Percentiles rank a stretch among this genome's conserved stretches.
These are phyloP conservation scores for Drosophila grimshawi DNA, from an alignment of 1,140 invertebrate species.

Conservation along the genomic window DNA sequence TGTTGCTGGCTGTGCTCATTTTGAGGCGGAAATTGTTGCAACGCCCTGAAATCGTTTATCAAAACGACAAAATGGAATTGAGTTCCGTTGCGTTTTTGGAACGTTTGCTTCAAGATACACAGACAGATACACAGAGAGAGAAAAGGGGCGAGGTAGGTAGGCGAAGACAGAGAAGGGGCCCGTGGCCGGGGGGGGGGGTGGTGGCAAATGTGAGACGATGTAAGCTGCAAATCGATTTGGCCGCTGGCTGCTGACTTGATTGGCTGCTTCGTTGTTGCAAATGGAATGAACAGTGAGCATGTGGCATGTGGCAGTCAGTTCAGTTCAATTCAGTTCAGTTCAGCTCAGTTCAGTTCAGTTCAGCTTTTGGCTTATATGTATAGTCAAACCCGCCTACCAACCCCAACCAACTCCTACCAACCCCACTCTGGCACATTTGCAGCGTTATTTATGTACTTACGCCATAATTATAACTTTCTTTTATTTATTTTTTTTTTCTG, in stretches of 20 bases:
- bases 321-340: neutral
- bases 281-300: conserved; percentile 6
- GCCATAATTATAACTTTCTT: conserved; percentile 78
- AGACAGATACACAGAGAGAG: neutral
- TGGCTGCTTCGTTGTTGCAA: conserved; percentile 43
- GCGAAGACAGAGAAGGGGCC: no score
- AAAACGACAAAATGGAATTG: conserved; percentile 83
- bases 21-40: conserved; percentile 83
- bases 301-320: conserved; percentile 23
- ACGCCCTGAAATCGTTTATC: conserved; percentile 83
- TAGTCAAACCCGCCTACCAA: no score
- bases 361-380: no score
- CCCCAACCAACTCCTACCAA: neutral
- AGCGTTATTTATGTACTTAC: conserved; percentile 75
- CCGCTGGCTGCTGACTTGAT: conserved; percentile 68
- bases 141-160: neutral
- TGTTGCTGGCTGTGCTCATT: conserved; percentile 55
- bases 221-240: conserved; percentile 80
- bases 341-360: neutral
- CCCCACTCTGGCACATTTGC: conserved; percentile 44
- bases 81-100: conserved; percentile 66
- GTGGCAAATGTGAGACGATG: conserved; percentile 27
- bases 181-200: neutral
- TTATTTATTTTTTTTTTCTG: neutral
- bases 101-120: conserved; percentile 23